Base-by-base conservation (phyloP, 53 echinoderm and acorn worm species). In the Stichopus horrens region DNA sequence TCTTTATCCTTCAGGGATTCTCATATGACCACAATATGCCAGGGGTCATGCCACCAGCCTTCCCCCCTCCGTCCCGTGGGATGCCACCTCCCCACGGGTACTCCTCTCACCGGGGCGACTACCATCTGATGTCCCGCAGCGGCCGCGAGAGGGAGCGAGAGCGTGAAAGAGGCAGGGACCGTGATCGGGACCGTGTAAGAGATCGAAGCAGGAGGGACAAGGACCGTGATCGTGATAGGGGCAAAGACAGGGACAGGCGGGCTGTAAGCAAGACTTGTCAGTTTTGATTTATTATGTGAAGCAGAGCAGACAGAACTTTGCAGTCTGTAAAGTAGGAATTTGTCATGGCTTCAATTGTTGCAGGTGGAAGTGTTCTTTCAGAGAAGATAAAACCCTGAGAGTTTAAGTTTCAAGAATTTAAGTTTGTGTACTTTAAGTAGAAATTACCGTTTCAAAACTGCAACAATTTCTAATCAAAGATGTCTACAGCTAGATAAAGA, bases 71-170 rank as follows among this genome's bases (percentile, higher is more conserved):
- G 21, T 89, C 91, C 16, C 88, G 89, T 1, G 91, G 88, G 75
- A 23, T 89, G 18, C 89, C 93, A 21, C 90, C 90, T 10, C 92
- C 88, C 22, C 88, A 83, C 74, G 89, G 89, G 89, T 91, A 93
- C 83, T 91, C 93, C 86, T 90, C 93, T 9, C 67, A 90, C 53
- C 90, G 90, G 11, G 88, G 90, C 74, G 90, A 90, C 75, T 89
- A 89, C 76, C 88, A 92, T 14, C 86, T 78, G 54, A 86, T 76
- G 67, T 68, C 52, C 37, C 94, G 89, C 73, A 74, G 71, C 19
- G 86, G 86, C 73, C 81, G 90, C 22, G 94, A 93, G 54, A 76
- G 94, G 54, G 96, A 96, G 21, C 84, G 92, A 37, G 90, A 88
- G 19, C 67, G 95, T 5, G 95, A 95, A 37, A 87, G 96, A 23